Base-by-base conservation (phyloP, 2,888 invertebrate genomes). In the Portevinia maculata region DNA sequence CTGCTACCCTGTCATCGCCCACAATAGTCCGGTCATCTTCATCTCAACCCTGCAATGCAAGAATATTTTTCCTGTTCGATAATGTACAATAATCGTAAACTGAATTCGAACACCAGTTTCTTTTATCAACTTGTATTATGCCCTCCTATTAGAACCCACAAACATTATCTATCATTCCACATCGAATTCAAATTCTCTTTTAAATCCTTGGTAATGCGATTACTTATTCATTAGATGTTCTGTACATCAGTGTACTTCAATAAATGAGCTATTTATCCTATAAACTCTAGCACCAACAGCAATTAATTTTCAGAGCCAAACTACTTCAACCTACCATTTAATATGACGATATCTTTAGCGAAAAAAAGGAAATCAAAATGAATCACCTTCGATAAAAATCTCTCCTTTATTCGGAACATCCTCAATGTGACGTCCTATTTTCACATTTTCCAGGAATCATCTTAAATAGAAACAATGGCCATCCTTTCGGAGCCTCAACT, bases 281-380 rank as follows among this genome's bases (percentile, higher is more conserved):
- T 19, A 17, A 3, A 7, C 41, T 19, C 17, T 1, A 4, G 5
- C 17, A 9, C 3, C 44, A 9, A 9, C 19, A 9, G 17, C 17
- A 44, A 44, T 21, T 44, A 57, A 57, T 15, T 39, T 11, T 7
- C 39, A 39, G 34, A 11, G 28, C 44, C 46, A 62, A 55, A 55
- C 30, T 30, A 46, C 62, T 17, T 7, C 15, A 17, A 15, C 9
- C 44, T 48, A 37, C 34, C 34, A 57, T 64, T 69, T 48, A 69
- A 50, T 37, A 34, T 59, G 50, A 71, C 37, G 65, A 60, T 53
- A 52, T 52, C 46, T 46, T 46, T 37, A 39, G 55, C 39, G 34
- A 13, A 50, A 59, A n/a, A 44, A 48, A 52, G 37, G 50, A 57
- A 69, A 74, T 69, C 57, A 74, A 81, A 64, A 64, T 64, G 44